Evolutionary conservation across 2,797 vertebrate genomes (phyloP).

Genomic region (Sphaeramia orbicularis): DNA sequence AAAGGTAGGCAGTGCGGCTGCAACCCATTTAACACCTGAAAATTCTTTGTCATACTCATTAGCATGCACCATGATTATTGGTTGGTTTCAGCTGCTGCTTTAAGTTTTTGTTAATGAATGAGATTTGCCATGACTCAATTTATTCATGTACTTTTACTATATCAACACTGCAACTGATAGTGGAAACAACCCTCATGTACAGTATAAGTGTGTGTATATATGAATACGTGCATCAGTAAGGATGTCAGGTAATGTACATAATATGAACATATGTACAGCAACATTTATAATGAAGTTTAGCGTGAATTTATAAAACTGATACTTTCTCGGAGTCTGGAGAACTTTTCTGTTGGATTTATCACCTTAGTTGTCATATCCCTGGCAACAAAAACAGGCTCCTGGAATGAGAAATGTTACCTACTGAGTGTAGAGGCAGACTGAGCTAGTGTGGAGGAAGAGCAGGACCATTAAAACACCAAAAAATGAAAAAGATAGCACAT

Average conservation of each 20-base stretch:
- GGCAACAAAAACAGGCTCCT: neutral
- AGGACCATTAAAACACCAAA: neutral
- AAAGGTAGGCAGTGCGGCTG: slow-evolving; percentile 84
- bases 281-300: neutral
- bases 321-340: neutral
- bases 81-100: slow-evolving; percentile 21
- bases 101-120: slow-evolving; percentile 25
- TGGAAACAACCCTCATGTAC: neutral
- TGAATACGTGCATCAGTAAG: neutral
- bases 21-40: slow-evolving; percentile 60
- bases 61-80: slow-evolving; percentile 58
- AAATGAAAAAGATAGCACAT: no score
- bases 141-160: slow-evolving; percentile 4
- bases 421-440: neutral
- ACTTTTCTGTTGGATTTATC: neutral
- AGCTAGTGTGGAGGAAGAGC: neutral
- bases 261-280: neutral
- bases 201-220: neutral
- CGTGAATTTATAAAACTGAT: neutral
- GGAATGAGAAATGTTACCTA: neutral
- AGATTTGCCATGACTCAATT: slow-evolving; percentile 18
- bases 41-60: slow-evolving; percentile 53
- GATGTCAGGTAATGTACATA: neutral
- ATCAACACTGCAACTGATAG: neutral
- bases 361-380: neutral